Conservation (phyloP, 2,888 invertebrate species). For the Brenthis daphne region DNA sequence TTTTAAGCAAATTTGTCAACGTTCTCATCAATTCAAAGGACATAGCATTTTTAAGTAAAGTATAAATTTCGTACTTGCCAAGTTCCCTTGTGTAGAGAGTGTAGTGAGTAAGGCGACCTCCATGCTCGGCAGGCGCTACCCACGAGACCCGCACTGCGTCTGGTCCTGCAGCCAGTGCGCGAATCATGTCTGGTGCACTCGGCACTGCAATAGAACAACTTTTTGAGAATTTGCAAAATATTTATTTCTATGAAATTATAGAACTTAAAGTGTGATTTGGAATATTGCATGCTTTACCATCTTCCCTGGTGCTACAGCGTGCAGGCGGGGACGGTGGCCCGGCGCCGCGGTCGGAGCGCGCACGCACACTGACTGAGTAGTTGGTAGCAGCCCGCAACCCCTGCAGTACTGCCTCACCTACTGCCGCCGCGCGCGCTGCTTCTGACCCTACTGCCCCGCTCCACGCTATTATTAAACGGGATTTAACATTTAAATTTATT, state of each 20-base stretch:
- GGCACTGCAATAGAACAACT: conserved; percentile 82
- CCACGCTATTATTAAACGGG: conserved; percentile 40
- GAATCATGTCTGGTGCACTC: conserved; percentile 88
- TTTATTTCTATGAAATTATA: too few species aligned
- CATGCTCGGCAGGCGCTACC: conserved; percentile 88
- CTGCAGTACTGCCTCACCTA: conserved; percentile 81
- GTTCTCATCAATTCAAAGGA: conserved; percentile 10
- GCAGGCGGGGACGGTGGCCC: conserved; percentile 88
- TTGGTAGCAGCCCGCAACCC: conserved; percentile 90
- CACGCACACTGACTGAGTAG: conserved; percentile 91
- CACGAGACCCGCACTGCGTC: conserved; percentile 91
- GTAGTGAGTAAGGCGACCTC: conserved; percentile 89
- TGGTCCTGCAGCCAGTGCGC: conserved; percentile 88
- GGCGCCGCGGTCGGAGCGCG: conserved; percentile 89
- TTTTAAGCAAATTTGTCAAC: conserved; percentile 49
- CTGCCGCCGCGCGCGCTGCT: conserved; percentile 43
- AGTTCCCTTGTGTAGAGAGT: conserved; percentile 88
- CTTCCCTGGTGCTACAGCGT: conserved; percentile 89
- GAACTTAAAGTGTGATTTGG: too few species aligned
- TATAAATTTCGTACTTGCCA: conserved; percentile 74
- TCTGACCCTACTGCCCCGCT: conserved; percentile 41
- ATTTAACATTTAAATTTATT: not conserved
- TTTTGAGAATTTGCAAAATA: too few species aligned
- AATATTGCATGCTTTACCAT: conserved; percentile 75
- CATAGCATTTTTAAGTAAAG: not conserved